A percentile compares a stretch with the other conserved stretches of the same genome.
These are phyloP conservation scores for Perizoma flavofasciatum DNA, from an alignment of 2,888 invertebrate species.

Conservation along the genomic window DNA sequence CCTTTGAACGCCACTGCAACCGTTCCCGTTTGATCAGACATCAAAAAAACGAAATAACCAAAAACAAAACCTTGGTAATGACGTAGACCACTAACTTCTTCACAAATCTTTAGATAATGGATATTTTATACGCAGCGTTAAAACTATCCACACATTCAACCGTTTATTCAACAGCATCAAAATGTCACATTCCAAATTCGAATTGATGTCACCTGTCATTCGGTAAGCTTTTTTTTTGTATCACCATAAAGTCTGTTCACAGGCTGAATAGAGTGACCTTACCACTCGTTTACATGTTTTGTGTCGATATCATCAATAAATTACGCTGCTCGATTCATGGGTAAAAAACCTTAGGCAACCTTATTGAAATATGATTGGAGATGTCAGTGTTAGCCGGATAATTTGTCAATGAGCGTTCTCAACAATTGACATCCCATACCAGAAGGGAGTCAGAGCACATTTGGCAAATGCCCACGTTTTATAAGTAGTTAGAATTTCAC, in stretches of 20 bases:
- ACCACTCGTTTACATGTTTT: slow-evolving; percentile 18
- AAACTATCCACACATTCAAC: slow-evolving; percentile 13
- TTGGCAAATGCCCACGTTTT: too few relatives aligned
- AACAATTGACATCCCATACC: too few relatives aligned
- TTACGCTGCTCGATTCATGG: slow-evolving; percentile 8
- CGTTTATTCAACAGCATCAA: slow-evolving; percentile 10
- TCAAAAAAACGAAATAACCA: too few relatives aligned
- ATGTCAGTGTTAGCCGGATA: not conserved
- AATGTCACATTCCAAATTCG: slow-evolving; percentile 24
- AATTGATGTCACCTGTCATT: slow-evolving; percentile 31
- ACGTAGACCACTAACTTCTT: not conserved
- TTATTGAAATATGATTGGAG: slow-evolving; percentile 23
- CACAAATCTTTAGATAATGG: not conserved
- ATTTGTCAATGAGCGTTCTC: too few relatives aligned
- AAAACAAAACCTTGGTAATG: too few relatives aligned
- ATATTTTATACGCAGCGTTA: slow-evolving; percentile 15
- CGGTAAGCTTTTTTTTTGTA: slow-evolving; percentile 17
- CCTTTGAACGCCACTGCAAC: not conserved
- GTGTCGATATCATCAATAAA: slow-evolving; percentile 25
- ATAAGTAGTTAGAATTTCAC: too few relatives aligned
- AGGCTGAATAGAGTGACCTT: slow-evolving; percentile 8
- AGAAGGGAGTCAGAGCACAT: too few relatives aligned
- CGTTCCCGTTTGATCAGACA: too few relatives aligned
- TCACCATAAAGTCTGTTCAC: slow-evolving; percentile 16
- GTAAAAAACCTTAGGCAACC: slow-evolving; percentile 17